These are phyloP conservation scores for Clusia tigrina DNA, from an alignment of 2,888 invertebrate genomes.

Conservation along the genomic window DNA sequence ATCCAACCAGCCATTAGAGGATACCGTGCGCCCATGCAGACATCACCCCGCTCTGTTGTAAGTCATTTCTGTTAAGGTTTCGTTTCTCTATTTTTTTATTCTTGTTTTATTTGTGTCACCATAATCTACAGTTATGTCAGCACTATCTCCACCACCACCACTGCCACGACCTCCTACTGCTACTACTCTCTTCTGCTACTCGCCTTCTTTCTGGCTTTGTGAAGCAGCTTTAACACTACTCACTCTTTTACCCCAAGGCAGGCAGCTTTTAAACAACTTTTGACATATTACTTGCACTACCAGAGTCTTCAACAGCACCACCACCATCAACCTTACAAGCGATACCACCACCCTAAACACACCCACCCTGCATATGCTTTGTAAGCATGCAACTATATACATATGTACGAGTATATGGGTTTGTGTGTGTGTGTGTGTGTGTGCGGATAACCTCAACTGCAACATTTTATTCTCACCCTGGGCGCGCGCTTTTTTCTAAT, in stretches of 20 bases:
- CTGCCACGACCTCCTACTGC: neutral
- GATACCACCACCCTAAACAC: neutral
- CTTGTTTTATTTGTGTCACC: neutral
- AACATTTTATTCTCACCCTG: neutral
- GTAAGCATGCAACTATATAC: no score
- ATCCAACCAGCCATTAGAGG: no score
- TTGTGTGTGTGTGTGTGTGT: no score
- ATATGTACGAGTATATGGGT: no score
- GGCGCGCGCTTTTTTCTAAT: neutral
- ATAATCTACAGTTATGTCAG: slow-evolving; percentile 4
- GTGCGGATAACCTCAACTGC: no score
- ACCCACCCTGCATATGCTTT: no score
- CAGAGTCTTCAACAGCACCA: neutral
- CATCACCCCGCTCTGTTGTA: no score
- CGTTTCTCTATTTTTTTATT: neutral
- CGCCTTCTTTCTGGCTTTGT: no score
- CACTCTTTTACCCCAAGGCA: neutral
- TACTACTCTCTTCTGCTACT: neutral
- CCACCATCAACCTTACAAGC: neutral
- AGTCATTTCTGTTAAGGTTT: no score
- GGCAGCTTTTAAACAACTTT: neutral
- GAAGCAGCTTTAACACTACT: neutral
- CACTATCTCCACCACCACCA: neutral
- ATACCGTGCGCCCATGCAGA: no score
- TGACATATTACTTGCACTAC: neutral